Base-by-base conservation (phyloP, 2,888 invertebrate species). In the Axea sp. region DNA sequence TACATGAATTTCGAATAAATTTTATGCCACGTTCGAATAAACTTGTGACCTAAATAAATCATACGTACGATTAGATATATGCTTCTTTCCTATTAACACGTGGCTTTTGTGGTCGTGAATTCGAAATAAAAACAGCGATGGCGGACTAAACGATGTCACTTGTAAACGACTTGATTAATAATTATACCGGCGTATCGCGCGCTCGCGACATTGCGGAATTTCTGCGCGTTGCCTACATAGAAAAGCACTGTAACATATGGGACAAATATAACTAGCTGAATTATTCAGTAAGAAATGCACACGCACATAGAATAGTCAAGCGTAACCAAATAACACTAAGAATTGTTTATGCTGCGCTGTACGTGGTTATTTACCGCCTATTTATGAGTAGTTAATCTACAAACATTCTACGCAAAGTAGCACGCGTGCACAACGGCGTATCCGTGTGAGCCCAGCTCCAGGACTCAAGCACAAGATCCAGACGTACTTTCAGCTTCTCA, bases 221-320 rank as follows among this genome's bases (percentile, higher is more conserved):
- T 39, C 8, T 17, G 14, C 12, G 49, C 49, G 49, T 11, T 30
- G 35, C 30, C n/a, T 37, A 37, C 31, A 45, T 39, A 67, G 67
- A 47, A 47, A 39, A 47, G 35, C 31, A 28, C 39, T 12, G 39
- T 28, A 43, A 45, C 55, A 31, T 35, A 43, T 33, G 64, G 35
- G 26, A 55, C 55, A 65, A 65, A 55, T 47, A 47, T 65, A 47
- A 65, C 65, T 45, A 22, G 12, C 47, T 65, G 47, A 47, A 65
- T 65, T 37, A 65, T 55, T 65, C 55, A 65, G 39, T 14, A 30
- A 55, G 45, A 47, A 65, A 47, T 47, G 39, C 15, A 55, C 55
- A 65, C 53, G 62, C 51, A 62, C 37, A 24, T 51, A 51, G 51
- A 62, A 49, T 62, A 39, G 41, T 15, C 37, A 49, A 39, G 49